Conservation (phyloP, 2,797 vertebrate genomes). For the Pseudocheirus occidentalis region DNA sequence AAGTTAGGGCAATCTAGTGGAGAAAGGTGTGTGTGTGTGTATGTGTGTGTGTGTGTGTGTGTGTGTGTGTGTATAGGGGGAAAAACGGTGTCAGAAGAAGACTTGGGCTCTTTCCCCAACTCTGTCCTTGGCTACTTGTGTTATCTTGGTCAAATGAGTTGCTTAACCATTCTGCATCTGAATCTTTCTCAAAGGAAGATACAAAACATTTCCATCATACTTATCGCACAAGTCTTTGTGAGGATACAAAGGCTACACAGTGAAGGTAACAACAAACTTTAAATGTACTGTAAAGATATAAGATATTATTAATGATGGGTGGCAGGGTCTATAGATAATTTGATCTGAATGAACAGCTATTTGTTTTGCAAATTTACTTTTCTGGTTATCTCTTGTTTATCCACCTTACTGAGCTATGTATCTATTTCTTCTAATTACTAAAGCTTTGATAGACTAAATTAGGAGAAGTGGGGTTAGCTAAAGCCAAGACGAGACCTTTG, state of each 20-base stretch:
- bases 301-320: neutral
- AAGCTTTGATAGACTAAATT: neutral
- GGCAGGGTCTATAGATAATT: neutral
- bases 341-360: neutral
- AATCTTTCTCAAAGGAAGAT: neutral
- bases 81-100: neutral
- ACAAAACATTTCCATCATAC: neutral
- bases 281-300: neutral
- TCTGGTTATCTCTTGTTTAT: neutral
- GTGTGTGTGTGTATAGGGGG: neutral
- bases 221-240: neutral
- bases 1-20: neutral
- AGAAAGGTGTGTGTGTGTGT: neutral
- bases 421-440: neutral
- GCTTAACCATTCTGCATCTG: neutral
- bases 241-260: neutral
- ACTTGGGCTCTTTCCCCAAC: neutral
- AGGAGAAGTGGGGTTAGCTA: neutral
- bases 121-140: neutral
- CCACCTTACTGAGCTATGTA: neutral
- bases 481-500: neutral
- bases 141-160: neutral
- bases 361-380: neutral
- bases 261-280: conserved; percentile 5
- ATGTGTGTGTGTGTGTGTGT: neutral